phyloP scores from a whole-genome alignment of 2,113 vertebrate genomes.

The Pelusios castaneus region DNA sequence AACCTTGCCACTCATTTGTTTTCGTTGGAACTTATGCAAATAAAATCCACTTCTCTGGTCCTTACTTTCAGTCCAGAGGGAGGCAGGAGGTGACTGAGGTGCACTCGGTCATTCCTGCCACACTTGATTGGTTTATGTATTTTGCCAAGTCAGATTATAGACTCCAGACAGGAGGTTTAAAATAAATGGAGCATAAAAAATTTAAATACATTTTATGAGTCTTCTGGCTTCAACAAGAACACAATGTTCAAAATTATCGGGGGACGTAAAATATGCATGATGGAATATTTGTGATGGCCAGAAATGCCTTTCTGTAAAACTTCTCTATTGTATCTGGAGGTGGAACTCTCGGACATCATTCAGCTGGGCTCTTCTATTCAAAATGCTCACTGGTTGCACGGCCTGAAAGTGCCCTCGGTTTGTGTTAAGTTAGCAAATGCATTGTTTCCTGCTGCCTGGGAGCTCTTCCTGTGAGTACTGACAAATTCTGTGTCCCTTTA shows the following conservation, averaged over 20 bases:
- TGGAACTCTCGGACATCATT: neutral
- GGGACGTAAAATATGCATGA: slow-evolving; percentile 32
- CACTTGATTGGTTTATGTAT: neutral
- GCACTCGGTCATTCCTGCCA: neutral
- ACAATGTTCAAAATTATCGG: neutral
- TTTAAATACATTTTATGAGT: slow-evolving; percentile 29
- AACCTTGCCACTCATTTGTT: neutral
- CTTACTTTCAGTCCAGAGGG: neutral
- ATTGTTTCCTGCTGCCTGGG: neutral
- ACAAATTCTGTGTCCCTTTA: neutral
- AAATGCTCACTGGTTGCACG: neutral
- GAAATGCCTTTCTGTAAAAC: neutral
- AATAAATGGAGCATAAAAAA: slow-evolving; percentile 66
- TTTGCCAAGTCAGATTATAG: slow-evolving; percentile 6
- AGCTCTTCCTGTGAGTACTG: neutral
- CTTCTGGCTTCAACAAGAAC: slow-evolving; percentile 33
- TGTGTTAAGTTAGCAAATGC: neutral
- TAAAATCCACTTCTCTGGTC: accelerated
- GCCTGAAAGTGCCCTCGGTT: neutral
- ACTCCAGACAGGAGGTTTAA: neutral
- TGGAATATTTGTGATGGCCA: slow-evolving; percentile 21
- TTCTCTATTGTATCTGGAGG: neutral
- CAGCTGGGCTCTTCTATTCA: neutral
- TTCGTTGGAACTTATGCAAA: neutral
- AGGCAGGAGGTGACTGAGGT: neutral